Evolutionary conservation across 2,888 invertebrate genomes (phyloP), one percentile per base, ranked within the genome.

Genomic region (Ectemnius cavifrons): DNA sequence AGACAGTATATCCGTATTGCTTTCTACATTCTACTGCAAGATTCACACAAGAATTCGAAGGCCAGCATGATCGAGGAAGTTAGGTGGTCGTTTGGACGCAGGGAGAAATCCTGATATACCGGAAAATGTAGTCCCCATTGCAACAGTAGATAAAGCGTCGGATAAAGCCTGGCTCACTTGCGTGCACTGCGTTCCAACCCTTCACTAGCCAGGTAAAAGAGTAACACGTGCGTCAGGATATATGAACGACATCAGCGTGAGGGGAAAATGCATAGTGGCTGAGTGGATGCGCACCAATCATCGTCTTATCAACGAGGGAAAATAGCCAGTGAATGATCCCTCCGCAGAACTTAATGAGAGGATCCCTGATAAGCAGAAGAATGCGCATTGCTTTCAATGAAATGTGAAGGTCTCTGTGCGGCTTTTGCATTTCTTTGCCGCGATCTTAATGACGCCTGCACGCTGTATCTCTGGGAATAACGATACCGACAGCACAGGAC

Each of bases 281-380:
- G 8, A 37, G 11, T 37, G 37, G 37, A 37, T 8, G 37, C 3
- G 23, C 37, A 37, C 37, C 37, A 37, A 37, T 37, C 37, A 37
- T 37, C 37, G 8, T 56, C 37, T 16, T 62, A 47, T 47, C 47
- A 37, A 14, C 8, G 37, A 5, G 45, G 56, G 16, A 37, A 18
- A 56, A 64, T 71, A 66, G 71, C 68, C 63, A 4, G 23, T 16
- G 46, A 16, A 20, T 18, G n/a, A 6, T 23, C 52, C 14, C 56
- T 60, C 47, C 67, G 49, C 63, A 63, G 60, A 49, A 45, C 27
- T 57, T 57, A 67, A 58, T 61, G 63, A 56, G 68, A 37, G 63
- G 69, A 69, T 77, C 27, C 58, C 69, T 52, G 77, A 77, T 77
- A 77, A 77, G 75, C 52, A 28, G n/a, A 52, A 63, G 72, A 75